phyloP scores from a whole-genome alignment of 1,140 invertebrate genomes.

The Zaprionus africanus region DNA sequence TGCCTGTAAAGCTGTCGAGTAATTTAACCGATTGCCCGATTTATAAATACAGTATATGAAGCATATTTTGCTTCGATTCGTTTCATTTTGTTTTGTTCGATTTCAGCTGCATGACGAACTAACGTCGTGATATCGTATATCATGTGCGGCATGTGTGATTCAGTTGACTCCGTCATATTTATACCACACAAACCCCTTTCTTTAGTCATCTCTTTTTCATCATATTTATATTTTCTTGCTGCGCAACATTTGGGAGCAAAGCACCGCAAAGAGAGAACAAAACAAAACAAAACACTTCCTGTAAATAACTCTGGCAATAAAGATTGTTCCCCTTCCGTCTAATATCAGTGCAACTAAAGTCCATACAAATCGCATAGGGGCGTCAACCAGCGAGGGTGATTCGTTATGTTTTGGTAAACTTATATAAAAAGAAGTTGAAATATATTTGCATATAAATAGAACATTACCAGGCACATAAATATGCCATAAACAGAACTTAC shows the following conservation, averaged over 20 bases:
- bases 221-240: conserved; percentile 23
- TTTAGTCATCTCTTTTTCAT: conserved; percentile 15
- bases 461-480: not conserved
- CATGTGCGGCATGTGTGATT: conserved; percentile 28
- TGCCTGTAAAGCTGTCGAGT: no score
- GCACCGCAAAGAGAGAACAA: not conserved
- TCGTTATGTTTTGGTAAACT: not conserved
- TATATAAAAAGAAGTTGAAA: not conserved
- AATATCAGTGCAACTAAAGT: not conserved
- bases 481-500: not conserved
- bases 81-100: conserved; percentile 16
- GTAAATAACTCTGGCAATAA: conserved; percentile 26
- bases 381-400: not conserved
- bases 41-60: conserved; percentile 6
- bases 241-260: conserved; percentile 23
- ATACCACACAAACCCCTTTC: not conserved
- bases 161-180: not conserved
- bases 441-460: not conserved
- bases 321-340: not conserved
- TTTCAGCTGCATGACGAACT: conserved; percentile 25
- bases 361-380: not conserved
- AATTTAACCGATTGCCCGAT: conserved; percentile 8
- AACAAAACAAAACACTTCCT: conserved; percentile 51
- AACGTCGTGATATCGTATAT: conserved; percentile 28
- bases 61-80: not conserved